phyloP scores from a whole-genome alignment of 2,888 invertebrate species.

The Phanerotoma sp. region DNA sequence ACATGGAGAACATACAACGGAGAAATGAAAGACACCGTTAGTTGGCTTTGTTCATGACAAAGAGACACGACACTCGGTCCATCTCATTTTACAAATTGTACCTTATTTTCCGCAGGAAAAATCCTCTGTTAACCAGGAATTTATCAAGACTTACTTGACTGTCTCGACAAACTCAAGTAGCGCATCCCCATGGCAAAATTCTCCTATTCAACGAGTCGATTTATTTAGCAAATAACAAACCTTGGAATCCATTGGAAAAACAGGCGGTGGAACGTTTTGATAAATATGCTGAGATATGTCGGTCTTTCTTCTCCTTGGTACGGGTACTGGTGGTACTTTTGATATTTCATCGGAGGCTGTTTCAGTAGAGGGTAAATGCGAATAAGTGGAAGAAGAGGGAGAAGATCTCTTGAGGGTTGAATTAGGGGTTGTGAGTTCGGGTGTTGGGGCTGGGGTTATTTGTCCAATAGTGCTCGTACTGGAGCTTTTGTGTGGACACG shows the following conservation, averaged over 20 bases:
- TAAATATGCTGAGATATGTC: constrained; percentile 58
- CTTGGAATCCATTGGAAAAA: constrained; percentile 52
- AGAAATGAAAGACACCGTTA: too few relatives aligned
- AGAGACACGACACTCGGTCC: too few relatives aligned
- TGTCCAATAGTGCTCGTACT: constrained; percentile 41
- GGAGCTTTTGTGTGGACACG: constrained; percentile 46
- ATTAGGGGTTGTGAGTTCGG: constrained; percentile 13
- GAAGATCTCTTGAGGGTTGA: constrained; percentile 11
- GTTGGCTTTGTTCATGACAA: too few relatives aligned
- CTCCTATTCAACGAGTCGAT: neutral
- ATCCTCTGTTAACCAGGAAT: too few relatives aligned
- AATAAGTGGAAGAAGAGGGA: neutral
- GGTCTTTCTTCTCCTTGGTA: constrained; percentile 46
- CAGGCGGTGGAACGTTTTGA: constrained; percentile 61
- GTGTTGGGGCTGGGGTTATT: constrained; percentile 24
- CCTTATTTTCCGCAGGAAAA: too few relatives aligned
- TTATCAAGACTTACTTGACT: too few relatives aligned
- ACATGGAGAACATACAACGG: too few relatives aligned
- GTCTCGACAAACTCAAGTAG: too few relatives aligned
- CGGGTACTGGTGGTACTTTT: constrained; percentile 43
- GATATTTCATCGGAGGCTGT: neutral
- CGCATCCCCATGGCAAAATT: too few relatives aligned
- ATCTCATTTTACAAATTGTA: too few relatives aligned
- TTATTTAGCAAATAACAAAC: constrained; percentile 2
- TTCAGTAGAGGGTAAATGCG: constrained; percentile 2